Evolutionary conservation across 2,113 vertebrate species (phyloP).

Genomic region (Tinamus guttatus): DNA sequence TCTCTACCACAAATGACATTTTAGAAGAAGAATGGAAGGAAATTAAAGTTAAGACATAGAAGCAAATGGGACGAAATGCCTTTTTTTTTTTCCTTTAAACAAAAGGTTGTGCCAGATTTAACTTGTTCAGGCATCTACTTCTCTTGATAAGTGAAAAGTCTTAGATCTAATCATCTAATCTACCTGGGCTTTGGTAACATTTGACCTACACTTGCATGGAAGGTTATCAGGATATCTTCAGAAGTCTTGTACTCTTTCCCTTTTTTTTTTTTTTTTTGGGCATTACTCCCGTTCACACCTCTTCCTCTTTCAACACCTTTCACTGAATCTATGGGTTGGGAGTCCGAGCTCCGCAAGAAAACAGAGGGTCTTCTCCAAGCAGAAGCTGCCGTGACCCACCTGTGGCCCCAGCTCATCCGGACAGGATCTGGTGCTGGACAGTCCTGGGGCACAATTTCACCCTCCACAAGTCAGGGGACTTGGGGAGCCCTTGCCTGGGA

Average conservation of each 20-base stretch:
- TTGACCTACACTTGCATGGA: not conserved
- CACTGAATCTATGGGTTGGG: not conserved
- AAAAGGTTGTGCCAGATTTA: not conserved
- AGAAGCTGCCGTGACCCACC: accelerated
- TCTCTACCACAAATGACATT: not conserved
- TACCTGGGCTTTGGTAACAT: not conserved
- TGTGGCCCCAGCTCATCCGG: not conserved
- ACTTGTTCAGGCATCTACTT: not conserved
- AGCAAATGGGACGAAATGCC: not conserved
- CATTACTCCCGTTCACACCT: not conserved
- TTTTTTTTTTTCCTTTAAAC: not conserved
- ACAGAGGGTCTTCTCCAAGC: not conserved
- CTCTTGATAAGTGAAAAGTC: not conserved
- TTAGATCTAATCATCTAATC: not conserved
- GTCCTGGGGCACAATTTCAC: accelerated
- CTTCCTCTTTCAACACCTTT: not conserved
- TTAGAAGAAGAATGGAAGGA: not conserved
- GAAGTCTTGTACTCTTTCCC: not conserved
- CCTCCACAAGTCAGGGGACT: not conserved
- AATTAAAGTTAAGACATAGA: not conserved
- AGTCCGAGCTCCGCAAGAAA: not conserved
- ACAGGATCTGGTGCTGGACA: not conserved
- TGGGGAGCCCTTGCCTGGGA: not conserved
- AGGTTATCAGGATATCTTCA: not conserved
- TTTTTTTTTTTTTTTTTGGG: not conserved